These are phyloP conservation scores for Distichodus sexfasciatus DNA, from an alignment of 2,797 vertebrate genomes.

Conservation along the genomic window DNA sequence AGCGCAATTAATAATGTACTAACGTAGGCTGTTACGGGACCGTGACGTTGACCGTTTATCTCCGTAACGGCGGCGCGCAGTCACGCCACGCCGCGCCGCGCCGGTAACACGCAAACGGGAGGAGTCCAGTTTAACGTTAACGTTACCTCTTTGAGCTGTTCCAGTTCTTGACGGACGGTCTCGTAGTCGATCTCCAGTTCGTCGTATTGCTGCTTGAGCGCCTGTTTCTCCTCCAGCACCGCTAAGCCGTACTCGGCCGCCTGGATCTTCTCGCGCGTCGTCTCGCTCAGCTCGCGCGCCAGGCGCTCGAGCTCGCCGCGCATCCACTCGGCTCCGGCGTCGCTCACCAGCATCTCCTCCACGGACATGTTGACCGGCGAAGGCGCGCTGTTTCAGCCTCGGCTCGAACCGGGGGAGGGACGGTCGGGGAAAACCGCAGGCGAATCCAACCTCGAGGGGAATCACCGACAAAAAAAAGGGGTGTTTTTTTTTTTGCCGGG, in stretches of 20 bases:
- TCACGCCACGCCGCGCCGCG: too few relatives aligned
- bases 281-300: conserved; percentile 87
- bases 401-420: too few relatives aligned
- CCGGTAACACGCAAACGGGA: too few relatives aligned
- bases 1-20: too few relatives aligned
- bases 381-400: too few relatives aligned
- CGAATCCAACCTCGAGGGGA: not conserved
- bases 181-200: conserved; percentile 92
- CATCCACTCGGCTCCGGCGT: too few relatives aligned
- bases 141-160: conserved; percentile 94
- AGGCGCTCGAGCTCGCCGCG: conserved; percentile 84
- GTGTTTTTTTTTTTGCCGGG: conserved; percentile 26
- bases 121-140: too few relatives aligned
- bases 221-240: conserved; percentile 97
- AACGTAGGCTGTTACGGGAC: too few relatives aligned
- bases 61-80: too few relatives aligned
- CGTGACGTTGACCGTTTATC: too few relatives aligned
- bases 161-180: conserved; percentile 86
- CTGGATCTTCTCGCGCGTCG: conserved; percentile 95
- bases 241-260: conserved; percentile 95
- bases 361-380: too few relatives aligned
- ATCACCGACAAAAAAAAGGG: conserved; percentile 38
- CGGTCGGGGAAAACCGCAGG: not conserved
- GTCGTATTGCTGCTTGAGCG: conserved; percentile 88
- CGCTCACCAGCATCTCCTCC: too few relatives aligned